These are phyloP conservation scores for Petrocephalus microphthalmus DNA, from an alignment of 2,113 vertebrate species.

Conservation along the genomic window DNA sequence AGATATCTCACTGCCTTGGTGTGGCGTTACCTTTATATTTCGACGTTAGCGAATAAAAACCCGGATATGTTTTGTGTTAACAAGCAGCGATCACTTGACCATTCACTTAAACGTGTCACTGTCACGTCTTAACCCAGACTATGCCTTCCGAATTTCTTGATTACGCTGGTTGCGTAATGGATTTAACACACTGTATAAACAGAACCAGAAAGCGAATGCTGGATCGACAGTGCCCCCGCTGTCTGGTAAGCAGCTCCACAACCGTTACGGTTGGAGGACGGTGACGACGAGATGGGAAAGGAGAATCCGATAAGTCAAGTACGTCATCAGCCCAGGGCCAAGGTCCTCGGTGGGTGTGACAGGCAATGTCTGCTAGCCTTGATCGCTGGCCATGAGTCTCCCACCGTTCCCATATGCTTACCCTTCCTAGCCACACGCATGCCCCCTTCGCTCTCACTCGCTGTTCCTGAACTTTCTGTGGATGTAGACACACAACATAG, in stretches of 20 bases:
- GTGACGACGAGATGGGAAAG: not conserved
- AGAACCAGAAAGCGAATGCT: not conserved
- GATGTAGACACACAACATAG: not conserved
- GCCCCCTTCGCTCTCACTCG: not conserved
- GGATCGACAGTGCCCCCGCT: not conserved
- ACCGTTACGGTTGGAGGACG: not conserved
- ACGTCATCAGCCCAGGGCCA: constrained; percentile 22
- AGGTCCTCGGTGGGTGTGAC: constrained; percentile 21
- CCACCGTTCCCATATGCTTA: constrained; percentile 3
- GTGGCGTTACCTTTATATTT: not conserved
- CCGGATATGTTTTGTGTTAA: not conserved
- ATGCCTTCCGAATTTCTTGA: not conserved
- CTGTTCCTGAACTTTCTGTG: not conserved
- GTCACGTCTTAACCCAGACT: not conserved
- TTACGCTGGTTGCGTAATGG: not conserved
- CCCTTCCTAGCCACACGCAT: not conserved
- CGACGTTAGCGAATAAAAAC: not conserved
- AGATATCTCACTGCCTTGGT: not conserved
- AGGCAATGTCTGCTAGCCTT: constrained; percentile 8
- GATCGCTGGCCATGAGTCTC: constrained; percentile 16
- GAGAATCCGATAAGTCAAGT: not conserved
- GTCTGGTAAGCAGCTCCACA: not conserved
- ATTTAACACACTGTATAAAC: constrained; percentile 7
- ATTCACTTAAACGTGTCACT: not conserved
- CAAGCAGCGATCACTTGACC: not conserved